Conservation (phyloP, 1,140 invertebrate genomes). For the Heliothis virescens region DNA sequence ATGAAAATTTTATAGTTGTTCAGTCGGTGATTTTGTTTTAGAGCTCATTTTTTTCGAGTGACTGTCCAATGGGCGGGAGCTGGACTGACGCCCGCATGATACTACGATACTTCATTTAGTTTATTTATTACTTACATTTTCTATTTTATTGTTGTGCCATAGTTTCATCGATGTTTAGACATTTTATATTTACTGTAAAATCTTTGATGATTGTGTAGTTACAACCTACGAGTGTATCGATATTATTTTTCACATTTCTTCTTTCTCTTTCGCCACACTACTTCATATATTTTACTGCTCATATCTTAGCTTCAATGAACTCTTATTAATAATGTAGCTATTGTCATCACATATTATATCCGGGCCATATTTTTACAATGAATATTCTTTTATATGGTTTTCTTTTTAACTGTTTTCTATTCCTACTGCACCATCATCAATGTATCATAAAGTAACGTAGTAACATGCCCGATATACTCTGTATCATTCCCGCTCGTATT, state of each 20-base stretch:
- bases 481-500: slow-evolving; percentile 75
- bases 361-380: no score
- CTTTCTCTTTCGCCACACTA: neutral
- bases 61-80: slow-evolving; percentile 62
- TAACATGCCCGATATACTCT: slow-evolving; percentile 65
- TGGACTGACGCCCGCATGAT: slow-evolving; percentile 59
- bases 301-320: slow-evolving; percentile 9
- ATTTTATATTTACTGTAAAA: slow-evolving; percentile 17
- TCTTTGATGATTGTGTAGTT: slow-evolving; percentile 27
- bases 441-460: slow-evolving; percentile 57
- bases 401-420: neutral
- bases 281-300: neutral
- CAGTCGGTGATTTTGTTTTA: slow-evolving; percentile 56
- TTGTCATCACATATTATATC: neutral
- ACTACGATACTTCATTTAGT: slow-evolving; percentile 55
- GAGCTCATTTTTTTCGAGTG: slow-evolving; percentile 61
- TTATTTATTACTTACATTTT: slow-evolving; percentile 25
- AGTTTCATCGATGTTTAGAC: slow-evolving; percentile 29
- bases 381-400: no score
- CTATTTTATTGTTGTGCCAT: slow-evolving; percentile 17
- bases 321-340: neutral
- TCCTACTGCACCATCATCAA: neutral
- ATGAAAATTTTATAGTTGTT: slow-evolving; percentile 40
- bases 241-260: neutral
- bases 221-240: no score